A percentile compares a stretch with the other conserved stretches of the same genome.
Conservation (phyloP, 2,113 vertebrate genomes). For the Emydocephalus ijimae region DNA sequence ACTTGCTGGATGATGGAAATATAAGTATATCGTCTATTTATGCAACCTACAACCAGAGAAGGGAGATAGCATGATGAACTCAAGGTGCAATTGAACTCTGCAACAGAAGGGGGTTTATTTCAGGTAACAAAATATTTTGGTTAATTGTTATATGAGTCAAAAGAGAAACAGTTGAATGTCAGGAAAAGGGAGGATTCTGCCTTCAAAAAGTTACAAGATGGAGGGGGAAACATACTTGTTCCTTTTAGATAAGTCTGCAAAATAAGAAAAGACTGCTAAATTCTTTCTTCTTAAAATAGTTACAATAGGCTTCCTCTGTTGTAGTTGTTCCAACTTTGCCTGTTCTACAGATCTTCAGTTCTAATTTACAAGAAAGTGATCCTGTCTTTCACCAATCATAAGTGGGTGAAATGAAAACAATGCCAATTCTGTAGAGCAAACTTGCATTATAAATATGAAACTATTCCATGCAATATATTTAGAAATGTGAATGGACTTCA, state of each 20-base stretch:
- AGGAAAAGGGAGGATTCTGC: not conserved
- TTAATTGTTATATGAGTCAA: not conserved
- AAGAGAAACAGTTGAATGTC: not conserved
- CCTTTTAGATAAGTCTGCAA: not conserved
- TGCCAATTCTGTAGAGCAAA: not conserved
- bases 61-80: not conserved
- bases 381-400: not conserved
- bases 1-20: not conserved
- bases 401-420: slow-evolving; percentile 31
- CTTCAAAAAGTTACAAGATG: not conserved
- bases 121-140: not conserved
- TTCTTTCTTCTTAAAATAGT: not conserved
- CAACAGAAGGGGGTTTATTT: not conserved
- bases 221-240: not conserved
- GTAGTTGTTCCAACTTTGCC: not conserved
- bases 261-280: not conserved
- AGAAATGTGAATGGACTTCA: slow-evolving; percentile 38
- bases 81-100: not conserved
- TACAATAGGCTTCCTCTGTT: not conserved
- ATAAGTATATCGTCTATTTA: not conserved
- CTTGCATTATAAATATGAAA: slow-evolving; percentile 28
- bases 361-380: slow-evolving; percentile 26
- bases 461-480: slow-evolving; percentile 36
- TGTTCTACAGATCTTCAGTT: not conserved
- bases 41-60: not conserved